Conservation (phyloP, 1,140 invertebrate genomes). For the Amyelois transitella region DNA sequence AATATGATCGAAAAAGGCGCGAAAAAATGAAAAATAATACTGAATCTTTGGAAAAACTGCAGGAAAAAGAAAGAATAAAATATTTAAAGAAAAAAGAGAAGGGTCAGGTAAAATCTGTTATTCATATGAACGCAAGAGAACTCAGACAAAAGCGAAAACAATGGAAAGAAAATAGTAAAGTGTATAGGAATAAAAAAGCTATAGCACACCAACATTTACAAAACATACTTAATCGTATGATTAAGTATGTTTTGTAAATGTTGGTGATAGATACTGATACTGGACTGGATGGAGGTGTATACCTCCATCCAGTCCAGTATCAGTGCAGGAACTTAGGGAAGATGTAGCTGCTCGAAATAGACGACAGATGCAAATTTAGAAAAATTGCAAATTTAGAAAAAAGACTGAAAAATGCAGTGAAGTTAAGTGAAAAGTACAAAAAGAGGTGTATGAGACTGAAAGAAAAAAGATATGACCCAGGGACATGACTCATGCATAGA, state of each 20-base stretch:
- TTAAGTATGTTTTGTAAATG: too few species aligned
- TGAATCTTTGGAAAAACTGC: neutral
- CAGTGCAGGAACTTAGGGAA: too few species aligned
- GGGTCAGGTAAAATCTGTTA: neutral
- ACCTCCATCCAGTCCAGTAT: neutral
- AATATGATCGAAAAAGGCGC: neutral
- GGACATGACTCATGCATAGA: slow-evolving; percentile 18
- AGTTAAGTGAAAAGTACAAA: neutral
- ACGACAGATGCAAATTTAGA: too few species aligned
- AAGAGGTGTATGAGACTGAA: slow-evolving; percentile 2
- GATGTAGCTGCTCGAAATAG: too few species aligned
- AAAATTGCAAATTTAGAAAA: neutral
- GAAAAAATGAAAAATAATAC: neutral
- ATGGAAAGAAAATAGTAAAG: too few species aligned
- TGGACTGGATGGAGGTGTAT: neutral
- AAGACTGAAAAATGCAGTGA: neutral
- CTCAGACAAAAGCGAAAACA: neutral
- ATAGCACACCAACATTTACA: too few species aligned
- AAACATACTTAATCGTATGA: too few species aligned
- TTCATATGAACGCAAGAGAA: neutral
- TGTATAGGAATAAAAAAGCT: too few species aligned
- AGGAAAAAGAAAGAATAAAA: neutral
- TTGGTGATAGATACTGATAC: too few species aligned
- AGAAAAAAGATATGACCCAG: neutral
- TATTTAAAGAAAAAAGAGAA: neutral